Conservation (phyloP, 1,140 invertebrate species). For the Pachyrhynchus sulphureomaculatus region DNA sequence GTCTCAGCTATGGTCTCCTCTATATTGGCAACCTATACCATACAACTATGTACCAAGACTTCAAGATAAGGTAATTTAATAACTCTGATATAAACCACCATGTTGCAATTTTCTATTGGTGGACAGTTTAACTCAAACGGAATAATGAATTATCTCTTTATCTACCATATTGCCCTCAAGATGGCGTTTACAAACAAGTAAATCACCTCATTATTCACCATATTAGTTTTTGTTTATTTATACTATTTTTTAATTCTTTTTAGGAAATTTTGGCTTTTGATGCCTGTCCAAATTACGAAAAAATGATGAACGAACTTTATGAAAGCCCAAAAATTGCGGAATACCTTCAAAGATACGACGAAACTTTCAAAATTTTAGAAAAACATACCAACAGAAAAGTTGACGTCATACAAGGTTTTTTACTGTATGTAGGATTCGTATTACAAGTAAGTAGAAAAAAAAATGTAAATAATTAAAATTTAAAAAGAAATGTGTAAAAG, state of each 20-base stretch:
- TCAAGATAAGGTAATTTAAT: conserved; percentile 23
- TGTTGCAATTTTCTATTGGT: too few relatives aligned
- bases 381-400: not conserved
- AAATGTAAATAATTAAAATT: too few relatives aligned
- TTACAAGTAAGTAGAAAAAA: too few relatives aligned
- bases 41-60: conserved; percentile 52
- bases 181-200: too few relatives aligned
- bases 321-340: not conserved
- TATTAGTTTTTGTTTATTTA: too few relatives aligned
- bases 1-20: not conserved
- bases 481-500: too few relatives aligned
- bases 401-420: not conserved
- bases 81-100: too few relatives aligned
- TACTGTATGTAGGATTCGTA: too few relatives aligned
- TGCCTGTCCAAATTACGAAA: conserved; percentile 1
- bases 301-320: not conserved
- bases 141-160: too few relatives aligned
- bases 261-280: conserved; percentile 2
- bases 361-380: conserved; percentile 4
- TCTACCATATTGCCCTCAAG: too few relatives aligned
- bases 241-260: not conserved
- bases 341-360: conserved; percentile 3
- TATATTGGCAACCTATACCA: conserved; percentile 82
- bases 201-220: too few relatives aligned
- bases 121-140: too few relatives aligned